Percentiles rank a stretch among this genome's conserved stretches.
These are phyloP conservation scores for Scatophagus argus DNA, from an alignment of 2,113 vertebrate species.

Conservation along the genomic window DNA sequence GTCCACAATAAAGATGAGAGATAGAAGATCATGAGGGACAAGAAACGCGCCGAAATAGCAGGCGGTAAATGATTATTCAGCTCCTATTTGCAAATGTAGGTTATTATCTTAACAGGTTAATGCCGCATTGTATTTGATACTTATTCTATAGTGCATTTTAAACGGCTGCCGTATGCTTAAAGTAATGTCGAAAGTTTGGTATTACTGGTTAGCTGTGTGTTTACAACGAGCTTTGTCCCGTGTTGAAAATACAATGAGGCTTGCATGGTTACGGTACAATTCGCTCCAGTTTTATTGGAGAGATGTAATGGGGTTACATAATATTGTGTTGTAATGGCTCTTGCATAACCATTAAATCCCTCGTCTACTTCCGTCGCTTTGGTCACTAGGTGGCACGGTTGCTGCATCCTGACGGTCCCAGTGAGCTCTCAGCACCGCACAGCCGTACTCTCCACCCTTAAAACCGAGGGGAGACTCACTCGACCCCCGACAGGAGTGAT, in stretches of 20 bases:
- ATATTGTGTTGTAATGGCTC: conserved; percentile 83
- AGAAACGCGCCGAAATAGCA: neutral
- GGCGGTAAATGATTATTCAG: neutral
- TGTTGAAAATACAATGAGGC: conserved; percentile 38
- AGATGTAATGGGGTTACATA: conserved; percentile 82
- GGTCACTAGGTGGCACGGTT: conserved; percentile 78
- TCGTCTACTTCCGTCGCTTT: conserved; percentile 17
- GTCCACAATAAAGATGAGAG: neutral
- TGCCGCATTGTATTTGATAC: neutral
- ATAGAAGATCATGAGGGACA: too few species aligned
- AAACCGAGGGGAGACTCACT: neutral
- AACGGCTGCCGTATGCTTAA: neutral
- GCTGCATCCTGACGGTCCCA: conserved; percentile 22
- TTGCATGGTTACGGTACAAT: conserved; percentile 58
- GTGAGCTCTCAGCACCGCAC: conserved; percentile 15
- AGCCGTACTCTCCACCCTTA: neutral
- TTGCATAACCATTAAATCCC: conserved; percentile 83
- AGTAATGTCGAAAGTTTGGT: neutral
- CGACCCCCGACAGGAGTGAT: conserved; percentile 43
- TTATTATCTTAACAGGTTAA: neutral
- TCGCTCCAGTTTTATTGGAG: conserved; percentile 70
- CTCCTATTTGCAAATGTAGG: conserved; percentile 4
- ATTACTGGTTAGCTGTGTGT: neutral
- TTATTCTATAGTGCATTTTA: neutral
- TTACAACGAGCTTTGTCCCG: conserved; percentile 7